Conservation (phyloP, 64 coral and sea anemone species). For the Catalaphyllia jardinei region DNA sequence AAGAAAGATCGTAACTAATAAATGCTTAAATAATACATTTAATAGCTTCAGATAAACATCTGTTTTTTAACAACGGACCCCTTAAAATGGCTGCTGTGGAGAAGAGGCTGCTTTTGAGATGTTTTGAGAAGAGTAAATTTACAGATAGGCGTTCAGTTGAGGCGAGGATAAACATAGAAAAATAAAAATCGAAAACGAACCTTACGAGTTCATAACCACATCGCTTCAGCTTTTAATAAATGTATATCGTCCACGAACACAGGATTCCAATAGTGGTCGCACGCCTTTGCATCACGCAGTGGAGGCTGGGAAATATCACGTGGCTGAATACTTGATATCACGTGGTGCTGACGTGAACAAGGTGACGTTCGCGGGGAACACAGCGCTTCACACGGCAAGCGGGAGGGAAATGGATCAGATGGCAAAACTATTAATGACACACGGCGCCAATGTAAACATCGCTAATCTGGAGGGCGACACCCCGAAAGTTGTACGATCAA, state of each 20-base stretch:
- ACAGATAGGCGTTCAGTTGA: too few relatives aligned
- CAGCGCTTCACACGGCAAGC: slow-evolving; percentile 85
- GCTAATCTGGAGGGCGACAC: slow-evolving; percentile 87
- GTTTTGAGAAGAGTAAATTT: too few relatives aligned
- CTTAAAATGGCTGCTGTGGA: too few relatives aligned
- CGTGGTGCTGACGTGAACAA: slow-evolving; percentile 74
- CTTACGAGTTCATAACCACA: not conserved
- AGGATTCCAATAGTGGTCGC: slow-evolving; percentile 95
- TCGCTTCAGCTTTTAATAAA: not conserved
- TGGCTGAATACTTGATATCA: slow-evolving; percentile 75
- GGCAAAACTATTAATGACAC: slow-evolving; percentile 66
- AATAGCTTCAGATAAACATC: too few relatives aligned
- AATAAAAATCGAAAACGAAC: not conserved
- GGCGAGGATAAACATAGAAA: not conserved
- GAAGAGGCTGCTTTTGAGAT: too few relatives aligned
- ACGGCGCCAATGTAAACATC: slow-evolving; percentile 85
- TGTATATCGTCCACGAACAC: not conserved
- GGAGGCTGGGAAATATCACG: slow-evolving; percentile 72
- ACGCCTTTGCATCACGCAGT: slow-evolving; percentile 94
- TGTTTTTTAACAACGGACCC: too few relatives aligned
- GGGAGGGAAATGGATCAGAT: slow-evolving; percentile 89
- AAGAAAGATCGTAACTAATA: too few relatives aligned
- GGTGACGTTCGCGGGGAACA: slow-evolving; percentile 92
- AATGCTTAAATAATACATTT: too few relatives aligned
- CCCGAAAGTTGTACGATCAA: slow-evolving; percentile 73